Evolutionary conservation across 2,888 invertebrate species (phyloP), one percentile per base, ranked within the genome.

Genomic region (Brachyopa scutellaris): DNA sequence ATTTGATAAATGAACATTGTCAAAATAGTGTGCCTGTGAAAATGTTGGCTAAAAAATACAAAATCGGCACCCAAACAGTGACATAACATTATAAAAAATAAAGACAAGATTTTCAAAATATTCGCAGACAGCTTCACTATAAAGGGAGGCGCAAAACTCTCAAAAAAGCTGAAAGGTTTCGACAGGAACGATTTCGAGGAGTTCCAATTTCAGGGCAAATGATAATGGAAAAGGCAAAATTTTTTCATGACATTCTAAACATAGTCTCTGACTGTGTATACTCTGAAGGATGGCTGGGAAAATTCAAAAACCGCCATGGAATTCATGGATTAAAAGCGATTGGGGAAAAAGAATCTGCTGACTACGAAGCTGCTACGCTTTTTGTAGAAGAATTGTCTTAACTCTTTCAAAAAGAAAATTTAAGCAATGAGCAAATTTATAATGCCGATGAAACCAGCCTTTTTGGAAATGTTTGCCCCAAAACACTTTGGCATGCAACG

Each of bases 381-480:
- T 57, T 69, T 31, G 47, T 57, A 6, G 62, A 62, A 55, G 38
- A 59, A 19, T 36, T 70, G 26, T 17, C 11, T 21, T n/a, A 55
- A 33, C 11, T 53, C 17, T 49, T 73, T 19, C 8, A 55, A 73
- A 33, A 8, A 42, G 51, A 73, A 29, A 53, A 72, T 42, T 42
- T 61, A 2, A 51, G n/a, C 4, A 21, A 31, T 11, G 42, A 53
- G 2, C 72, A 73, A 55, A 55, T 73, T 23, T 73, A 73, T 21
- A 73, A 62, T 55, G 45, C 33, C 9, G 53, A 55, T 31, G 47
- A 73, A 61, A 73, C 62, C 2, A 53, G 55, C 1, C 29, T 55
- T 11, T 72, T 53, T 72, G 72, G 61, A 72, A 53, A 31, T n/a
- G n/a, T n/a, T n/a, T n/a, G n/a, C n/a, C n/a, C n/a, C n/a, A n/a